Percentiles rank a stretch among this genome's conserved stretches.
Evolutionary conservation across 2,888 invertebrate genomes (phyloP).

Genomic region (Eristalis arbustorum): DNA sequence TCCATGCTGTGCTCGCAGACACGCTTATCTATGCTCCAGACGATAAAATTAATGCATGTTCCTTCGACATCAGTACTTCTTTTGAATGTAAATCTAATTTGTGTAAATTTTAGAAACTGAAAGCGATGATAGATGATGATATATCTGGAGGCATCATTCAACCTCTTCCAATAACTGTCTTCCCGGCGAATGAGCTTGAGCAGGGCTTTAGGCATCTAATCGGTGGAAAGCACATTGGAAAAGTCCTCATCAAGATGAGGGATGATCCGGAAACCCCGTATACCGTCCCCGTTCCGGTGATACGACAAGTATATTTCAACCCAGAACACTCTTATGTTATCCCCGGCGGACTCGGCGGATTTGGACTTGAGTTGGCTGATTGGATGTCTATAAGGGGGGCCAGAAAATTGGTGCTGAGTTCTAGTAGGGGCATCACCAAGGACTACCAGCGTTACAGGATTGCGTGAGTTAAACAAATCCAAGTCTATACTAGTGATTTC

Average conservation of each 20-base stretch:
- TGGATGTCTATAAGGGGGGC: slow-evolving; percentile 93
- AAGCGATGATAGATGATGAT: slow-evolving; percentile 83
- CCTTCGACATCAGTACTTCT: not conserved
- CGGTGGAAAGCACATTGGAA: slow-evolving; percentile 90
- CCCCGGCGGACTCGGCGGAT: slow-evolving; percentile 93
- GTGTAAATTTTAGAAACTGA: slow-evolving; percentile 78
- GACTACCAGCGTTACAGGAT: slow-evolving; percentile 91
- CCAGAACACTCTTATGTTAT: slow-evolving; percentile 82
- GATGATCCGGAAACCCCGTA: slow-evolving; percentile 72
- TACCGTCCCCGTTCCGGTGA: slow-evolving; percentile 75
- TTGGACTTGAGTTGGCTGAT: slow-evolving; percentile 93
- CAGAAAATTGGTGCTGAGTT: slow-evolving; percentile 88
- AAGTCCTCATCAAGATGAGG: slow-evolving; percentile 81
- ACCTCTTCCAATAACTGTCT: slow-evolving; percentile 85
- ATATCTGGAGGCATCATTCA: slow-evolving; percentile 85
- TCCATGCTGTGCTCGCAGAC: slow-evolving; percentile 90
- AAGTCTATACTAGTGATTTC: not conserved
- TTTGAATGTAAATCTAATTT: not conserved
- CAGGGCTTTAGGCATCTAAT: slow-evolving; percentile 86
- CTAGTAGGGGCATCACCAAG: slow-evolving; percentile 88
- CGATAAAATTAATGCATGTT: slow-evolving; percentile 77
- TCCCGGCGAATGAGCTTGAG: slow-evolving; percentile 85
- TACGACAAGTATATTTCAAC: slow-evolving; percentile 76
- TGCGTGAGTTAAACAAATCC: slow-evolving; percentile 81
- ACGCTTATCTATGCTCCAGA: slow-evolving; percentile 82